Percentiles rank a stretch among this genome's conserved stretches.
phyloP scores from a whole-genome alignment of 2,797 vertebrate genomes.

The Merluccius polli region DNA sequence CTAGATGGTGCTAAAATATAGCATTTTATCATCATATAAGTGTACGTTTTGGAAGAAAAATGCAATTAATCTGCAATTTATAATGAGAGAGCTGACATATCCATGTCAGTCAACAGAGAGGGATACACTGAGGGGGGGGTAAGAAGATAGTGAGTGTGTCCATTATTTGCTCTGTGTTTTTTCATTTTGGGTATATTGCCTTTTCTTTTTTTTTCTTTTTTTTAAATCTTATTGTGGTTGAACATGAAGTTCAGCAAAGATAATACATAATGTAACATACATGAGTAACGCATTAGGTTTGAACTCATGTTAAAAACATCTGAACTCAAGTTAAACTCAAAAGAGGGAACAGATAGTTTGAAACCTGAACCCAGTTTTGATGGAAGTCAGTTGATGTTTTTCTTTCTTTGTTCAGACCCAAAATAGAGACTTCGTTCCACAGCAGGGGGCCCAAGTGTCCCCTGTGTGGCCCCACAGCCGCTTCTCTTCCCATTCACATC shows the following conservation, averaged over 20 bases:
- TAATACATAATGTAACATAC: too few relatives aligned
- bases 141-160: not conserved
- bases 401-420: too few relatives aligned
- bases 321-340: not conserved
- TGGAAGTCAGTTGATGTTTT: too few relatives aligned
- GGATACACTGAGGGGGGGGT: too few relatives aligned
- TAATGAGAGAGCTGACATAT: not conserved
- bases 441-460: too few relatives aligned
- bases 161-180: too few relatives aligned
- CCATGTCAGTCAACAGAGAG: not conserved
- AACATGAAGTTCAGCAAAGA: too few relatives aligned
- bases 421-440: too few relatives aligned
- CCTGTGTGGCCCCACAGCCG: too few relatives aligned
- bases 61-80: not conserved
- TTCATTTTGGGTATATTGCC: not conserved
- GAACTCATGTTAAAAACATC: too few relatives aligned
- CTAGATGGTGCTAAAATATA: conserved; percentile 62
- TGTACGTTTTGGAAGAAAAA: not conserved
- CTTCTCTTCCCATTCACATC: too few relatives aligned
- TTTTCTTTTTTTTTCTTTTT: too few relatives aligned
- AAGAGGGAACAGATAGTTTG: not conserved
- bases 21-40: conserved; percentile 5
- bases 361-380: not conserved
- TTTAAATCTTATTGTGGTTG: not conserved
- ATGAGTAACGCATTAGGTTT: not conserved